Evolutionary conservation across 2,797 vertebrate genomes (phyloP), one percentile per base, ranked within the genome.

Genomic region (Potorous gilbertii): DNA sequence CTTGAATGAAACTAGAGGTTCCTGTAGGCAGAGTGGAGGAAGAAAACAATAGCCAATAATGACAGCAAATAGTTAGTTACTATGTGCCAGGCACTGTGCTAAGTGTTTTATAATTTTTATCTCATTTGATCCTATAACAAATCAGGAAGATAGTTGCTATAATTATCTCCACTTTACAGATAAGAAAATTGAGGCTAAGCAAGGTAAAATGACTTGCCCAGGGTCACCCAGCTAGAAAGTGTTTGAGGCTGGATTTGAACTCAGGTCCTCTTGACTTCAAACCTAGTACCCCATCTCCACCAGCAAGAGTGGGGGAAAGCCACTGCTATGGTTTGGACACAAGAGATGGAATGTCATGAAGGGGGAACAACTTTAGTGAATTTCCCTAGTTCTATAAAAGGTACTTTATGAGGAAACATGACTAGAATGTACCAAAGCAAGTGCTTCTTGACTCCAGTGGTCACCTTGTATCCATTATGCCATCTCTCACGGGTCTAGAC

Each of bases 401-500:
- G 2, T 81, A 66, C 14, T 66, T 66, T 34, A 46, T 8, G 18
- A 34, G 34, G 34, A 66, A 66, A 66, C 34, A 81, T 46, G n/a
- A n/a, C n/a, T 81, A 21, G 66, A 3, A 46, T 10, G n/a, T 40
- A 2, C 66, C 66, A 24, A 21, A 74, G 2, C 18, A 46, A 74
- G 14, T 16, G n/a, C 11, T 92, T 93, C 90, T 96, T 24, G 92
- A 12, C 27, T 96, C 93, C 81, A 90, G 46, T 91, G 57, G 16
- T n/a, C 6, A 40, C 6, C 16, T 14, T 87, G 92, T 94, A 93
- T 95, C 6, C 24, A 56, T 92, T 90, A 96, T 91, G 29, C 18
- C 18, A 62, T 14, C 91, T 96, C 95, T 92, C 55, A 91, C 90
- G 94, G 46, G 66, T 46, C n/a, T 5, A 40, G n/a, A 40, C n/a